phyloP scores from a whole-genome alignment of 2,797 vertebrate species.

The Chloroceryle amazona region DNA sequence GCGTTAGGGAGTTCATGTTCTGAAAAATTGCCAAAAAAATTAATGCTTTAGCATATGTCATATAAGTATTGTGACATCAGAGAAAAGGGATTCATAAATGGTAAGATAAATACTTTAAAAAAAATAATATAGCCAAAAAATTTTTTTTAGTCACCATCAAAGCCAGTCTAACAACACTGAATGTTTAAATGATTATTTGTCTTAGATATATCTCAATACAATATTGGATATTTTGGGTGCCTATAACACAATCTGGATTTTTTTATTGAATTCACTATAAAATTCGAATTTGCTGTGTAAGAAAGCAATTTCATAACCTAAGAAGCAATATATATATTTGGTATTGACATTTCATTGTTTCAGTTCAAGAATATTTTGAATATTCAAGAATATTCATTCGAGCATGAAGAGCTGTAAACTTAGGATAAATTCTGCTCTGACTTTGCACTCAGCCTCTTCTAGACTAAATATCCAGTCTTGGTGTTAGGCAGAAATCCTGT shows the following conservation, averaged over 20 bases:
- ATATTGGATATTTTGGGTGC: background rate
- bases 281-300: background rate
- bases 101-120: background rate
- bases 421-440: background rate
- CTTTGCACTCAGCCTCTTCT: background rate
- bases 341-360: background rate
- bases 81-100: background rate
- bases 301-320: background rate
- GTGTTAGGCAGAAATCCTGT: background rate
- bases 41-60: background rate
- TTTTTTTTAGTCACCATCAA: background rate
- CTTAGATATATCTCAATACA: background rate
- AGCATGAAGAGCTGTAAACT: background rate
- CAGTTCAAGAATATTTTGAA: background rate
- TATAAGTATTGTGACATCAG: background rate
- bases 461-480: background rate
- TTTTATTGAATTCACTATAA: background rate
- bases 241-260: background rate
- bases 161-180: background rate
- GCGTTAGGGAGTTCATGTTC: constrained; percentile 17
- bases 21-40: constrained; percentile 34
- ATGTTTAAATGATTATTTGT: background rate
- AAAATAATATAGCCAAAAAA: background rate
- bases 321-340: background rate
- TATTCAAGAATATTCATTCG: too few relatives aligned